Evolutionary conservation across 2,113 vertebrate genomes (phyloP).

Genomic region (Hiodon alosoides): DNA sequence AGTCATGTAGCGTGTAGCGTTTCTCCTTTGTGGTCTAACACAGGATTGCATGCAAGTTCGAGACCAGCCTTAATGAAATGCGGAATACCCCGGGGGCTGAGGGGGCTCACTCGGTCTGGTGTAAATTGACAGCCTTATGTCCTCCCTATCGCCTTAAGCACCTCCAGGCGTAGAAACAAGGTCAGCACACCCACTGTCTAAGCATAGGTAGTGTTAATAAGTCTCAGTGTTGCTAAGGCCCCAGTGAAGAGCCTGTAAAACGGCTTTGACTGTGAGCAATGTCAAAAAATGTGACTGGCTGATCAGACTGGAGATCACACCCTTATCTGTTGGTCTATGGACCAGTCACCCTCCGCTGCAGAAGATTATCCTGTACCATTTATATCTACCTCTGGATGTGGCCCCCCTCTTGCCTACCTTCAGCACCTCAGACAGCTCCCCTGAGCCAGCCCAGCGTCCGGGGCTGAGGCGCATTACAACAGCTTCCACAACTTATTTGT

Average conservation of each 20-base stretch:
- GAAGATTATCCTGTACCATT: not conserved
- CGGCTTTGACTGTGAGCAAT: not conserved
- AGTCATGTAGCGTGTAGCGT: too few relatives aligned
- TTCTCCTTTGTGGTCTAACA: too few relatives aligned
- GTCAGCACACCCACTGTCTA: too few relatives aligned
- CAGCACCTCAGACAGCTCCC: not conserved
- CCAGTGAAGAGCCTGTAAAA: not conserved
- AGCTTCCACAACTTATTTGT: not conserved
- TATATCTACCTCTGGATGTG: too few relatives aligned
- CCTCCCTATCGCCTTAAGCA: too few relatives aligned
- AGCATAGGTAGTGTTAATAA: too few relatives aligned
- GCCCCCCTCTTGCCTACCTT: not conserved
- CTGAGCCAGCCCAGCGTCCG: not conserved
- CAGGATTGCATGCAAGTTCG: too few relatives aligned
- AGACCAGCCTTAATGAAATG: too few relatives aligned
- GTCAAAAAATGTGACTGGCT: not conserved
- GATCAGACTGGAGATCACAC: not conserved
- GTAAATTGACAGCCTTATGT: too few relatives aligned
- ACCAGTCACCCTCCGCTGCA: not conserved
- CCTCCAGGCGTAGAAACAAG: too few relatives aligned
- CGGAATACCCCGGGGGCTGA: too few relatives aligned
- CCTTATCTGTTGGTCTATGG: not conserved
- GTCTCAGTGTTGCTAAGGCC: not conserved
- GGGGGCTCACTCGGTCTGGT: too few relatives aligned
- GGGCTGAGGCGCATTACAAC: not conserved